Conservation (phyloP, 1,140 invertebrate genomes). For the Diabrotica undecimpunctata region DNA sequence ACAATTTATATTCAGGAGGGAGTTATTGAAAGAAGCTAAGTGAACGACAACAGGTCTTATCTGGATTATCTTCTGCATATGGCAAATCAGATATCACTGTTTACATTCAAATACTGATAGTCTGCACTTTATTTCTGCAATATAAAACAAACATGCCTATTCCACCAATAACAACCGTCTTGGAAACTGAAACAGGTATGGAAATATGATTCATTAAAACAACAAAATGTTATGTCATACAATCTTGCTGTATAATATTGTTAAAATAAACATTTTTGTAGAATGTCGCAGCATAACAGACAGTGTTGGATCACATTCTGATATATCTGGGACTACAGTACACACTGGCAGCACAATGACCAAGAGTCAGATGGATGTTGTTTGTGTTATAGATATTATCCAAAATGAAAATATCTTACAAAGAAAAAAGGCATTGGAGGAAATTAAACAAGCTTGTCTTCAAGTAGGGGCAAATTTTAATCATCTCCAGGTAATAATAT, state of each 20-base stretch:
- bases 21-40: neutral
- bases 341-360: conserved; percentile 48
- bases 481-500: conserved; percentile 68
- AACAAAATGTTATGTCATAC: conserved; percentile 32
- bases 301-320: conserved; percentile 67
- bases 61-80: neutral
- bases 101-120: conserved; percentile 3
- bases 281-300: conserved; percentile 64
- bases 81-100: neutral
- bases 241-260: conserved; percentile 21
- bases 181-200: conserved; percentile 43
- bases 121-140: conserved; percentile 8
- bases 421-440: conserved; percentile 76
- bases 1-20: conserved; percentile 5
- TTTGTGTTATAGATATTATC: conserved; percentile 79
- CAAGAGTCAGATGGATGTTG: conserved; percentile 81
- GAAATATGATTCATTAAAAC: conserved; percentile 31
- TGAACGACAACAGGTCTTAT: neutral
- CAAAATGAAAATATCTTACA: conserved; percentile 67
- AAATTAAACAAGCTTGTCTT: conserved; percentile 76
- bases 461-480: conserved; percentile 76
- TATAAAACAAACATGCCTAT: conserved; percentile 34
- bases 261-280: conserved; percentile 33
- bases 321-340: conserved; percentile 64
- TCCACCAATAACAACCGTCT: conserved; percentile 33